A percentile compares a stretch with the other conserved stretches of the same genome.
Conservation (phyloP, 2,888 invertebrate species). For the Neoaliturus tenellus region DNA sequence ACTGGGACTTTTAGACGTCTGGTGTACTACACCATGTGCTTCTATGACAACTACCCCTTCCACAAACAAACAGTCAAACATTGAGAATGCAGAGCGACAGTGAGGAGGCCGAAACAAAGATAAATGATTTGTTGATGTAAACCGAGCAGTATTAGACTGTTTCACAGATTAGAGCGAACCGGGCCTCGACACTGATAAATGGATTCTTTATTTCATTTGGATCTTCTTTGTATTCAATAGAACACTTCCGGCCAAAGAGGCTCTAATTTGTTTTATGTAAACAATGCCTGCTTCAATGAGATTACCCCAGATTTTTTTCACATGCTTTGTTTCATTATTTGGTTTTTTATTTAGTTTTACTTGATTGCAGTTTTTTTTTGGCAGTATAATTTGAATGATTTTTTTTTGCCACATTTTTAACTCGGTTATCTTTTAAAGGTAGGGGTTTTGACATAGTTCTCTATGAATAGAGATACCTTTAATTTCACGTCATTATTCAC, state of each 20-base stretch:
- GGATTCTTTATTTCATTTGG: slow-evolving; percentile 50
- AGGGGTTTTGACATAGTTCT: no score
- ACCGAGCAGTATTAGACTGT: slow-evolving; percentile 34
- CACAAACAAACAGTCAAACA: not conserved
- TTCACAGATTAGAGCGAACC: not conserved
- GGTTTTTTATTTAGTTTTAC: no score
- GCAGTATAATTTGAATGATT: no score
- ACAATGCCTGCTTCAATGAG: not conserved
- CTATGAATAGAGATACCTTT: no score
- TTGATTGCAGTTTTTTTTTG: no score
- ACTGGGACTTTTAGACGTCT: no score
- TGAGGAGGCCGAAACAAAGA: slow-evolving; percentile 9
- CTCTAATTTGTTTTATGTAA: slow-evolving; percentile 27
- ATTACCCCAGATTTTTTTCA: not conserved
- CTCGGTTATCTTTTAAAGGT: no score
- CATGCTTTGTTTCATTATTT: no score
- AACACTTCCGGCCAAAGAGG: not conserved
- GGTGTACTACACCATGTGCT: no score
- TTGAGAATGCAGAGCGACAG: not conserved
- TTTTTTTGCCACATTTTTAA: no score
- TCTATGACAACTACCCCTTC: no score
- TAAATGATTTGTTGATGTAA: slow-evolving; percentile 38
- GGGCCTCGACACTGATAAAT: slow-evolving; percentile 31
- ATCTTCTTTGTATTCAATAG: slow-evolving; percentile 42
- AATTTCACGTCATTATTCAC: no score